Conservation (phyloP, 2,888 invertebrate genomes). For the Diploptera punctata region DNA sequence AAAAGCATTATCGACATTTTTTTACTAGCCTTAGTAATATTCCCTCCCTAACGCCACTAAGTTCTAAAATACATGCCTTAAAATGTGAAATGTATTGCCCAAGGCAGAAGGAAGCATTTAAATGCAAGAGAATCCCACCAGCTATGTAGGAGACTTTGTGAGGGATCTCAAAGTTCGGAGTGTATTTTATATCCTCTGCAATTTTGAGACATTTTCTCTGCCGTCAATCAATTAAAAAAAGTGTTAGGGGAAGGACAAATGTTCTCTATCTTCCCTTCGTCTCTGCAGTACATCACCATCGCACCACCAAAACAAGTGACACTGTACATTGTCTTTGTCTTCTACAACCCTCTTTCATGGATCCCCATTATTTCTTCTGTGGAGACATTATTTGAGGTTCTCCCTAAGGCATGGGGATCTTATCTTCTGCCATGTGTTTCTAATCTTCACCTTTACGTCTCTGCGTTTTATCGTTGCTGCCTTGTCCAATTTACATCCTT, state of each 20-base stretch:
- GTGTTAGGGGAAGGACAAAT: neutral
- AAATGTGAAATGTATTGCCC: too few species aligned
- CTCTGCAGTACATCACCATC: neutral
- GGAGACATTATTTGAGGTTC: slow-evolving; percentile 25
- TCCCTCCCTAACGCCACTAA: too few species aligned
- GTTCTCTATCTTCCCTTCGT: neutral
- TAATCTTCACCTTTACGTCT: slow-evolving; percentile 29
- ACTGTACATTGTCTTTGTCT: slow-evolving; percentile 3
- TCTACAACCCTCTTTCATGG: neutral
- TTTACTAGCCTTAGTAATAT: too few species aligned
- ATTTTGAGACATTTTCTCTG: neutral
- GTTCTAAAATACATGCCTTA: too few species aligned
- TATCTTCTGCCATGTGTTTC: slow-evolving; percentile 29
- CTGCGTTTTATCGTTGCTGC: slow-evolving; percentile 15
- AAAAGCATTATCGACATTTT: too few species aligned
- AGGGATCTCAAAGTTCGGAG: neutral
- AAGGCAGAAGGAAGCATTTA: too few species aligned
- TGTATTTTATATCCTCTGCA: neutral
- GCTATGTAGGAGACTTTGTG: too few species aligned
- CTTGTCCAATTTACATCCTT: slow-evolving; percentile 24
- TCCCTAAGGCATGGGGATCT: neutral
- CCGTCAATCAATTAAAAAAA: neutral
- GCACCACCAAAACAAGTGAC: slow-evolving; percentile 1
- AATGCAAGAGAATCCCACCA: too few species aligned
- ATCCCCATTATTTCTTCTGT: slow-evolving; percentile 26